These are phyloP conservation scores for Caenorhabditis virilis DNA, from an alignment of 2,888 invertebrate genomes.

Conservation along the genomic window DNA sequence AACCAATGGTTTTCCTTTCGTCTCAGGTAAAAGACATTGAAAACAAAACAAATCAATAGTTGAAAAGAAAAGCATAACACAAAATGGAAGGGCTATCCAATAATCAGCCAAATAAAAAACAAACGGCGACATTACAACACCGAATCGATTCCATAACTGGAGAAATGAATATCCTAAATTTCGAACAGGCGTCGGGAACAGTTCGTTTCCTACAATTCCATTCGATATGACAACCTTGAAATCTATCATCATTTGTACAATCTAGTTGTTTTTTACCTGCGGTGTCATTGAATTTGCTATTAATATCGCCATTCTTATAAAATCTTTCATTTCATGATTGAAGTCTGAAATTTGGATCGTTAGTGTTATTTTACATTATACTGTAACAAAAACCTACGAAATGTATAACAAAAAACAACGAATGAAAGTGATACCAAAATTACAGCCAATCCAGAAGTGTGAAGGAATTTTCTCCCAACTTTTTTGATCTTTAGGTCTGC, in stretches of 20 bases:
- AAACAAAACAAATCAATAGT: conserved; percentile 47
- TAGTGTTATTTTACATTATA: background rate
- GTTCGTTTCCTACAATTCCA: conserved; percentile 57
- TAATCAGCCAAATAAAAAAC: conserved; percentile 54
- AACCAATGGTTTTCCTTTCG: conserved; percentile 53
- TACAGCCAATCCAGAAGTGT: conserved; percentile 41
- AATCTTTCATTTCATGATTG: conserved; percentile 40
- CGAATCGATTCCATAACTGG: conserved; percentile 57
- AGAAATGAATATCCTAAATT: conserved; percentile 59
- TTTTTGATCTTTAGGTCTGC: conserved; percentile 37
- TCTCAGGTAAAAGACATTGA: conserved; percentile 56
- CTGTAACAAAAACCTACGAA: conserved; percentile 9
- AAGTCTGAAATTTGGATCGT: conserved; percentile 40
- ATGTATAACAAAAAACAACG: conserved; percentile 35
- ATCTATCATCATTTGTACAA: no score
- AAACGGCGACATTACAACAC: conserved; percentile 61
- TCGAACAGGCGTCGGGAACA: conserved; percentile 62
- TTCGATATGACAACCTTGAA: conserved; percentile 47
- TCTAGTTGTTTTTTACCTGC: no score
- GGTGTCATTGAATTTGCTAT: conserved; percentile 48
- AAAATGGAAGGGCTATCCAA: conserved; percentile 58
- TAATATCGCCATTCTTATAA: conserved; percentile 44
- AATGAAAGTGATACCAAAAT: conserved; percentile 42
- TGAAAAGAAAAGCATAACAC: conserved; percentile 53
- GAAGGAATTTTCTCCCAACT: conserved; percentile 48